These are phyloP conservation scores for Ptiloglossa arizonensis DNA, from an alignment of 1,140 invertebrate genomes.

Conservation along the genomic window DNA sequence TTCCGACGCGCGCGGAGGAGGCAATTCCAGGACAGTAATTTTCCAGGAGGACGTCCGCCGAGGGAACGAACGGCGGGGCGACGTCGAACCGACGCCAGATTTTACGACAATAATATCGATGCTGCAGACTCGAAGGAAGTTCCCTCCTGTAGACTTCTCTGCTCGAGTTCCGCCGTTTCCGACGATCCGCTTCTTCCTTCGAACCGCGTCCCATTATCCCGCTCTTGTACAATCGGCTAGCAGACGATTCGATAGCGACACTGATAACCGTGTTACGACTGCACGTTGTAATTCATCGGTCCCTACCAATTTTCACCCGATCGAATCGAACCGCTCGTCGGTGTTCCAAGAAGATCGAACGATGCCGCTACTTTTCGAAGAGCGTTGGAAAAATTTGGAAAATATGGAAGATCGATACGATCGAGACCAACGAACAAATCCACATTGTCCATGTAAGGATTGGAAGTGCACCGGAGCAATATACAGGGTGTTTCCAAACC, in stretches of 20 bases:
- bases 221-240: conserved; percentile 6
- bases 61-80: neutral
- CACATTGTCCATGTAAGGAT: too few relatives aligned
- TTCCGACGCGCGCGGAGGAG: conserved; percentile 25
- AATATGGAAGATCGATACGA: too few relatives aligned
- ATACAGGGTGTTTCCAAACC: too few relatives aligned
- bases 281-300: neutral
- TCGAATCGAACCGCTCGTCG: neutral
- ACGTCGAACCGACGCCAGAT: conserved; percentile 11
- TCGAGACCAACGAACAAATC: too few relatives aligned
- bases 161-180: neutral
- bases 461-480: too few relatives aligned
- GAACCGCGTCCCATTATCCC: conserved; percentile 8
- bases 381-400: too few relatives aligned
- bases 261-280: neutral
- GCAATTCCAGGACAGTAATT: conserved; percentile 54
- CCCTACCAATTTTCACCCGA: neutral
- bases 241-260: conserved; percentile 13
- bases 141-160: neutral
- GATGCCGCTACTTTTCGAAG: too few relatives aligned
- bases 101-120: conserved; percentile 42
- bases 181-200: conserved; percentile 13
- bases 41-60: conserved; percentile 2
- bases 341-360: too few relatives aligned
- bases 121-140: neutral